Conservation (phyloP, 2,797 vertebrate genomes). For the Dipus sagitta region DNA sequence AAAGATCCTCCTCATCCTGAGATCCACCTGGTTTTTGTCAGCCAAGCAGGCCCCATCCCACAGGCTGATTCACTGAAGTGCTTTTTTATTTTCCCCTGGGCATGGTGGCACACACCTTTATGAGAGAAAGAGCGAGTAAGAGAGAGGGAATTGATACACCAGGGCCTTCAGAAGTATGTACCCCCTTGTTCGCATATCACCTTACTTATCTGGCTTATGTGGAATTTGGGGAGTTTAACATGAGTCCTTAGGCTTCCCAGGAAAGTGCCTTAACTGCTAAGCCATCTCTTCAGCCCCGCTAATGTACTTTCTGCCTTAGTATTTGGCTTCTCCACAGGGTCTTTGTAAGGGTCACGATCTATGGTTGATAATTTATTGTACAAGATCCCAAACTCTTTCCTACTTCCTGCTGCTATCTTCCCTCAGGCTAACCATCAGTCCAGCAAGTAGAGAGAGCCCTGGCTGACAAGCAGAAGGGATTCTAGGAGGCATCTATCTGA, state of each 20-base stretch:
- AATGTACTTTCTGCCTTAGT: background rate
- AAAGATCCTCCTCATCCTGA: too few relatives aligned
- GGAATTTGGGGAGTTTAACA: too few relatives aligned
- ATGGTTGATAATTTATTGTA: background rate
- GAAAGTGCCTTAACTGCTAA: too few relatives aligned
- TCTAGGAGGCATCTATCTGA: background rate
- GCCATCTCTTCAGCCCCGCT: too few relatives aligned
- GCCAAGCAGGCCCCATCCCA: background rate
- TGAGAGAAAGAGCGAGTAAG: too few relatives aligned
- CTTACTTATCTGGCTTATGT: too few relatives aligned
- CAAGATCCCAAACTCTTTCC: background rate
- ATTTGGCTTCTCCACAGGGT: background rate
- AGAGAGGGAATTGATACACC: too few relatives aligned
- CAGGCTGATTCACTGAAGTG: background rate
- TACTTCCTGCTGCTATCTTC: background rate
- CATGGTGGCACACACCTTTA: too few relatives aligned
- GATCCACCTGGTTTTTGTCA: background rate
- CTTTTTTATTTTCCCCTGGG: too few relatives aligned
- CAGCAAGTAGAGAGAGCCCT: background rate
- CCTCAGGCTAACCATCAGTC: background rate
- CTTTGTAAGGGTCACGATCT: background rate
- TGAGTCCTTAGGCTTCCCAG: too few relatives aligned
- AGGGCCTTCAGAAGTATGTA: too few relatives aligned
- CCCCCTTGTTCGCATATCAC: too few relatives aligned
- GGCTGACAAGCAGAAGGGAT: background rate